Evolutionary conservation across 2,113 vertebrate genomes (phyloP).

Genomic region (Poeciliopsis prolifica): DNA sequence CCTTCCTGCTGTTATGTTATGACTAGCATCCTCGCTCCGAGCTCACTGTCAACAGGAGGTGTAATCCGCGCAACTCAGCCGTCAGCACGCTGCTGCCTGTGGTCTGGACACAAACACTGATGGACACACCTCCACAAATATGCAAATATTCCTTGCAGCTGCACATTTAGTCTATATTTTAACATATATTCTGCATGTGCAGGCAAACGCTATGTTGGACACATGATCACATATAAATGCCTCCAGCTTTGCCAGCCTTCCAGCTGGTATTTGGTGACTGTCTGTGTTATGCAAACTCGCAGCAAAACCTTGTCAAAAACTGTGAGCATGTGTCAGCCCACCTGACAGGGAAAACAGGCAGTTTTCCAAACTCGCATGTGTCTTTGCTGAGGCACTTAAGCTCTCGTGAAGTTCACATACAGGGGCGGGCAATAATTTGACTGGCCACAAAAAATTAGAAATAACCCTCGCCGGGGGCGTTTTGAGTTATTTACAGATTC

Average conservation of each 20-base stretch:
- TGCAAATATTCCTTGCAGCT: conserved; percentile 13
- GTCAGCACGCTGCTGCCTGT: conserved; percentile 57
- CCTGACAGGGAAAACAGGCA: conserved; percentile 58
- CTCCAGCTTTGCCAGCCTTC: conserved; percentile 34
- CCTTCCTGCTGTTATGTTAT: conserved; percentile 77
- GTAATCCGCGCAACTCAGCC: conserved; percentile 63
- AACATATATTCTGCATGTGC: conserved; percentile 11
- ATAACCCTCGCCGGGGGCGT: too few relatives aligned
- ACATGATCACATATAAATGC: conserved; percentile 10
- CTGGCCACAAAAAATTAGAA: too few relatives aligned
- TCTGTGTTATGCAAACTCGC: conserved; percentile 55
- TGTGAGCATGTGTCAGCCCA: conserved; percentile 57
- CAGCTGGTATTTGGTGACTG: conserved; percentile 38
- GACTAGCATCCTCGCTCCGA: conserved; percentile 67
- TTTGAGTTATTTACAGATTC: too few relatives aligned
- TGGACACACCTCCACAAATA: conserved; percentile 41
- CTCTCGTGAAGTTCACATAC: conserved; percentile 46
- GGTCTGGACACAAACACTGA: conserved; percentile 35
- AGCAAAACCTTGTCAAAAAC: conserved; percentile 58
- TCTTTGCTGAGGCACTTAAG: conserved; percentile 37
- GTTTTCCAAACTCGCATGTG: conserved; percentile 33
- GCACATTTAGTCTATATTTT: conserved; percentile 25
- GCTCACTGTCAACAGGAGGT: conserved; percentile 71
- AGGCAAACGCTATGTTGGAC: conserved; percentile 17
- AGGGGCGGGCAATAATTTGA: too few relatives aligned